phyloP scores from a whole-genome alignment of 2,113 vertebrate species.

The Procavia capensis region DNA sequence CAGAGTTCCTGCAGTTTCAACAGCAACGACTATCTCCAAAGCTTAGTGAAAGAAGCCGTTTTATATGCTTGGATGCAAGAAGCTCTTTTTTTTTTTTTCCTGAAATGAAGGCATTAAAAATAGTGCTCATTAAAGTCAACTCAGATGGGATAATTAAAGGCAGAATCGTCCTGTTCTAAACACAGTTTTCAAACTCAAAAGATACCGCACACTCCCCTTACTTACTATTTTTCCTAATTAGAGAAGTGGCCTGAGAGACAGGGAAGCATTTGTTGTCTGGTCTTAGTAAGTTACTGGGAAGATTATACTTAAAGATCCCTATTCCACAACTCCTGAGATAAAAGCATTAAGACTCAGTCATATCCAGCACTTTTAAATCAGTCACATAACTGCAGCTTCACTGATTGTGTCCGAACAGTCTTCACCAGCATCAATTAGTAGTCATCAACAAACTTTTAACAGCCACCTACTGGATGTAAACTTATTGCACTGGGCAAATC shows the following conservation, averaged over 20 bases:
- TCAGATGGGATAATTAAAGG: conserved; percentile 78
- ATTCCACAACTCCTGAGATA: neutral
- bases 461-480: too few species aligned
- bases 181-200: conserved; percentile 60
- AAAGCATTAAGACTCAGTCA: neutral
- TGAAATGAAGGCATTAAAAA: conserved; percentile 67
- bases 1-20: neutral
- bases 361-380: neutral
- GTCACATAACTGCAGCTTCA: neutral
- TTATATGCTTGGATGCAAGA: conserved; percentile 51
- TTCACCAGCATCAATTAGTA: neutral
- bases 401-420: neutral
- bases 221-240: conserved; percentile 73
- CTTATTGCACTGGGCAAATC: too few species aligned
- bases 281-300: conserved; percentile 14
- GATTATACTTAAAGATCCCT: neutral
- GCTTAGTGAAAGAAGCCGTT: conserved; percentile 49
- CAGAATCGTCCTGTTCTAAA: conserved; percentile 63
- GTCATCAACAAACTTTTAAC: neutral
- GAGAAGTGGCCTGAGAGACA: conserved; percentile 63
- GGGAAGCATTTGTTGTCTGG: conserved; percentile 56
- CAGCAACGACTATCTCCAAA: neutral
- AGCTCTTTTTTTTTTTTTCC: neutral
- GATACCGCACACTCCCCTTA: neutral
- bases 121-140: conserved; percentile 74